Percentiles rank a stretch among this genome's conserved stretches.
phyloP scores from a whole-genome alignment of 2,797 vertebrate species.

The Natrix natrix region DNA sequence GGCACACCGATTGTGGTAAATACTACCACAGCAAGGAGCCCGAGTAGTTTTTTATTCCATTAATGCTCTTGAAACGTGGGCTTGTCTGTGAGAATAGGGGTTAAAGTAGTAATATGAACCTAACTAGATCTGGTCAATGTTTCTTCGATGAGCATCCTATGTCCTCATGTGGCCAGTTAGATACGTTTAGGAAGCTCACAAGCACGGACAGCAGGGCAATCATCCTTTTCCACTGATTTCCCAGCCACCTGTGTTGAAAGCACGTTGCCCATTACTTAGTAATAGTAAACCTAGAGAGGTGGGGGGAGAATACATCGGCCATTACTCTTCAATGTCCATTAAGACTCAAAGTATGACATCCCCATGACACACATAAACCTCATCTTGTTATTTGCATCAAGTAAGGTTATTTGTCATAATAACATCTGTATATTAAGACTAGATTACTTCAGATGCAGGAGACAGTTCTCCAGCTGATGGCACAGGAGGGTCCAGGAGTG shows the following conservation, averaged over 20 bases:
- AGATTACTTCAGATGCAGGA: not conserved
- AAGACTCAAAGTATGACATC: not conserved
- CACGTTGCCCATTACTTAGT: not conserved
- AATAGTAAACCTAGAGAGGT: not conserved
- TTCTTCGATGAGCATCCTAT: not conserved
- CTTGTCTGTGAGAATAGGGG: not conserved
- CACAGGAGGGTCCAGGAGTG: too few relatives aligned
- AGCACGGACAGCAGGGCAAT: not conserved
- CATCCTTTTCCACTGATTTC: not conserved
- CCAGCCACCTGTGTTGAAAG: not conserved
- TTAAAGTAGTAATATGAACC: not conserved
- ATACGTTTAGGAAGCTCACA: not conserved
- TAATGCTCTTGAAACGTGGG: not conserved
- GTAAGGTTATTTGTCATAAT: not conserved
- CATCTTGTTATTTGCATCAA: not conserved
- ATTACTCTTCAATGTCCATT: not conserved
- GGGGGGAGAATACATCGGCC: not conserved
- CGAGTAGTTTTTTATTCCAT: not conserved
- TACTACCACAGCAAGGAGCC: not conserved
- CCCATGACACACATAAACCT: not conserved
- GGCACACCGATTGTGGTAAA: not conserved
- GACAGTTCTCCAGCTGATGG: not conserved
- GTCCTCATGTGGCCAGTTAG: not conserved
- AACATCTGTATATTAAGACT: not conserved
- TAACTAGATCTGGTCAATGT: not conserved